Base-by-base conservation (phyloP, 2,113 vertebrate genomes). In the Acrocephalus arundinaceus region DNA sequence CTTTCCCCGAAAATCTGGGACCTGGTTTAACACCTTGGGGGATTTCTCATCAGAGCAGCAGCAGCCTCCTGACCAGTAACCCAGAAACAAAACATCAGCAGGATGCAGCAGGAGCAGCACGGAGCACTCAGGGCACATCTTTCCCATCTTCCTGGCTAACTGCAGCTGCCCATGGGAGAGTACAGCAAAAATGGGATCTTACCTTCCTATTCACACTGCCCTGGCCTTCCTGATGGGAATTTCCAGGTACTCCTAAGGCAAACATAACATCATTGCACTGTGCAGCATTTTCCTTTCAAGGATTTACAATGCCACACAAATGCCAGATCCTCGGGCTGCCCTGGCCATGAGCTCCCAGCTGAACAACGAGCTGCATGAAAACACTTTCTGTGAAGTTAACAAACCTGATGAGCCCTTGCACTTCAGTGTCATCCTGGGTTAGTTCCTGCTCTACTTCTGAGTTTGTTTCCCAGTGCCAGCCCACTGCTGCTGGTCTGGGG, bases 251-350 rank as follows among this genome's bases (percentile, higher is more conserved):
- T 33, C 24, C 68, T 19, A 58, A 54, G 31, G 7, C 27, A 61
- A 82, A 57, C 9, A 16, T 1, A 31, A 45, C 9, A 9, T 19
- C 19, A 15, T 2, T 24, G 35, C 21, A 14, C 68, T 75, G 25
- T 20, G 63, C 59, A 72, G 49, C 22, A 15, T 30, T 45, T 8
- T 52, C 33, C 67, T 49, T 35, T 39, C 71, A 35, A 31, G 72
- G 28, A 13, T 39, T 71, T 11, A 17, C 43, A 39, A 39, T 39
- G 37, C 48, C 54, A 28, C n/a, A 45, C 8, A 48, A 28, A 25
- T 0, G 3, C 22, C 4, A 39, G 51, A 28, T 25, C 28, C 75
- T 27, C 0, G 0, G 39, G 51, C 83, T 15, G 37, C 72, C 52
- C 5, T 3, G 33, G 55, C 61, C 41, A 0, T 1, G 57, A 33